Percentiles rank a stretch among this genome's conserved stretches.
Evolutionary conservation across 2,797 vertebrate species (phyloP).

Genomic region (Hydrocynus forskahlii): DNA sequence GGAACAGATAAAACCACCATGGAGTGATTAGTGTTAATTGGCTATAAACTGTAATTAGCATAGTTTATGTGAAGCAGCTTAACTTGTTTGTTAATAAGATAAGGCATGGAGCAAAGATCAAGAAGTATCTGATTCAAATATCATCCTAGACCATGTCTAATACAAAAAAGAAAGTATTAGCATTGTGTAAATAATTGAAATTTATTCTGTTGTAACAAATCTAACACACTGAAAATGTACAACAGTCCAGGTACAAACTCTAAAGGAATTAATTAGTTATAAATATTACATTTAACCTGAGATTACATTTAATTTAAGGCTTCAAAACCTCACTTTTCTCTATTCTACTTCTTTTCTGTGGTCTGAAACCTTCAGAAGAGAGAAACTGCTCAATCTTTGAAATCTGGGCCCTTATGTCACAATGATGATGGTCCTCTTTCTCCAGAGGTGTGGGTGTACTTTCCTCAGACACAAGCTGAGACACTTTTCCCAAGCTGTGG

Average conservation of each 20-base stretch:
- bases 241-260: not conserved
- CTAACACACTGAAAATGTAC: not conserved
- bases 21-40: conserved; percentile 90
- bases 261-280: not conserved
- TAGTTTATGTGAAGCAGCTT: conserved; percentile 51
- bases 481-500: conserved; percentile 22
- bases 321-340: conserved; percentile 17
- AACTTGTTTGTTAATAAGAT: conserved; percentile 43
- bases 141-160: not conserved
- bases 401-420: conserved; percentile 72
- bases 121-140: conserved; percentile 18
- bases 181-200: not conserved
- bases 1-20: conserved; percentile 77
- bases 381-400: conserved; percentile 73
- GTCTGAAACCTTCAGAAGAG: conserved; percentile 62
- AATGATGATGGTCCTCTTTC: conserved; percentile 61
- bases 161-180: not conserved
- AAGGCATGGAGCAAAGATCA: conserved; percentile 23
- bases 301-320: not conserved
- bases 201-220: not conserved
- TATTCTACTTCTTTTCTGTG: conserved; percentile 39
- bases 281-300: not conserved
- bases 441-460: conserved; percentile 59
- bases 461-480: conserved; percentile 41
- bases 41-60: conserved; percentile 68